phyloP scores from a whole-genome alignment of 2,888 invertebrate genomes.

The Apotomis capreana region DNA sequence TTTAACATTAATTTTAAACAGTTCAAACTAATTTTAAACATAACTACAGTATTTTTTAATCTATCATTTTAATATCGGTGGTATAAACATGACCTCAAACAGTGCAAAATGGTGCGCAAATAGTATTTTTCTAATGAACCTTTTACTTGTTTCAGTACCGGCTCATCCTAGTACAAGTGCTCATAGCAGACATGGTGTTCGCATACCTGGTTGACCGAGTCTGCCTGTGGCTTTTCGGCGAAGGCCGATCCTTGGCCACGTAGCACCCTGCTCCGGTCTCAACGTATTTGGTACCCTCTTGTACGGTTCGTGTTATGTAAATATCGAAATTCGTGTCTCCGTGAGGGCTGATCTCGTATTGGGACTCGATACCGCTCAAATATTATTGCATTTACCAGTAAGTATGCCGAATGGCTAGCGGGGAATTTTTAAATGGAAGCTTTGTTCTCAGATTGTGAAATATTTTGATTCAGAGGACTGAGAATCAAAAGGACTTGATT shows the following conservation, averaged over 20 bases:
- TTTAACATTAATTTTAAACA: no score
- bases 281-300: conserved; percentile 26
- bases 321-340: conserved; percentile 29
- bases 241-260: conserved; percentile 83
- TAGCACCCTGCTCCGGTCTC: conserved; percentile 42
- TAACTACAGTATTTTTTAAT: no score
- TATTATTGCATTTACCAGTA: conserved; percentile 60
- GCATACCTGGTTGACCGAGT: conserved; percentile 93
- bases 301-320: conserved; percentile 31
- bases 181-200: conserved; percentile 93
- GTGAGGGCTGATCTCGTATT: conserved; percentile 16
- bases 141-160: conserved; percentile 90
- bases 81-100: no score
- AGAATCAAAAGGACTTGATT: no score
- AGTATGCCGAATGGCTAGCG: conserved; percentile 5
- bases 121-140: background rate
- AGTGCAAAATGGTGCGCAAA: no score
- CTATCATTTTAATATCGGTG: no score
- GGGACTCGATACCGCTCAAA: conserved; percentile 59
- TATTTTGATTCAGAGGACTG: no score
- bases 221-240: conserved; percentile 94
- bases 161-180: conserved; percentile 90
- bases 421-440: no score
- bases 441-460: no score
- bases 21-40: no score